These are phyloP conservation scores for Acanthurus lineatus DNA, from an alignment of 2,797 vertebrate species.

Conservation along the genomic window DNA sequence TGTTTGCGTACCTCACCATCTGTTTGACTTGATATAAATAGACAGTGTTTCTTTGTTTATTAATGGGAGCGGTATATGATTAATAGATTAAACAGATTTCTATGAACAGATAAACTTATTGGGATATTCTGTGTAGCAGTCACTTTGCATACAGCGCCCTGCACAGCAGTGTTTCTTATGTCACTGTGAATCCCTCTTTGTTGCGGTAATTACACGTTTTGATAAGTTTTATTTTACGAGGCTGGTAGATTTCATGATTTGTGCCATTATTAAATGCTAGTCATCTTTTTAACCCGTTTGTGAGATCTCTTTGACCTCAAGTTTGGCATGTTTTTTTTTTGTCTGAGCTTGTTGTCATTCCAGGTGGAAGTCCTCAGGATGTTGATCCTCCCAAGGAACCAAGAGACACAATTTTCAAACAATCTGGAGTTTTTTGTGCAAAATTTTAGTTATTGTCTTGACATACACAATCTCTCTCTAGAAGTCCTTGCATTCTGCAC, in stretches of 20 bases:
- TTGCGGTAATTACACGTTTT: neutral
- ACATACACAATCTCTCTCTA: constrained; percentile 66
- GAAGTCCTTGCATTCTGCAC: constrained; percentile 83
- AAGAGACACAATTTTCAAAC: constrained; percentile 78
- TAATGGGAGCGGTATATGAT: constrained; percentile 43
- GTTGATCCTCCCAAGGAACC: constrained; percentile 74
- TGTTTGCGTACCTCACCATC: constrained; percentile 29
- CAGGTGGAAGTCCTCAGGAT: constrained; percentile 82
- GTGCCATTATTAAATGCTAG: constrained; percentile 18
- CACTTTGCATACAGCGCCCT: neutral
- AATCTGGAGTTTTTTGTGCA: constrained; percentile 60
- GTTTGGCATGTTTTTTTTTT: constrained; percentile 67
- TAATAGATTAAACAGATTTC: constrained; percentile 49
- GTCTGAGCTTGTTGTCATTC: constrained; percentile 73
- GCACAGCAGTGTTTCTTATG: neutral
- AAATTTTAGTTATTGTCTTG: constrained; percentile 66
- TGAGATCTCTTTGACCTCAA: constrained; percentile 67
- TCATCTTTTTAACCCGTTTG: constrained; percentile 4
- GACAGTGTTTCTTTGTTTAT: constrained; percentile 31
- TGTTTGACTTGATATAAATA: constrained; percentile 34
- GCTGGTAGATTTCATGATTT: constrained; percentile 22
- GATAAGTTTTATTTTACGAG: neutral
- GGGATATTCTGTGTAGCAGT: constrained; percentile 25
- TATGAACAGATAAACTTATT: constrained; percentile 32
- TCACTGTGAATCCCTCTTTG: neutral